Conservation (phyloP, 2,113 vertebrate genomes). For the Cariama cristata region DNA sequence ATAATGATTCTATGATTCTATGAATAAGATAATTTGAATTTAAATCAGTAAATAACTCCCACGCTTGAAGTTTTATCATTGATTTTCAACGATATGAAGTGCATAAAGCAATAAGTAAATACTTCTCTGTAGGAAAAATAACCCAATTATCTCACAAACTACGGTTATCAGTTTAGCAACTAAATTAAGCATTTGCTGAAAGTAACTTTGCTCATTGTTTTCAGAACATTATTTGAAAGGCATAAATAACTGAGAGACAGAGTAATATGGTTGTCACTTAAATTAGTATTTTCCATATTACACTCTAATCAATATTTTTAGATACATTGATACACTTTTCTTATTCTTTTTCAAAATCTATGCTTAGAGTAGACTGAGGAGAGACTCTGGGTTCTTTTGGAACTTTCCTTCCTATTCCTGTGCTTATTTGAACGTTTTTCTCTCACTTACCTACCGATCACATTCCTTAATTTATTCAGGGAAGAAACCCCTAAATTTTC, state of each 20-base stretch:
- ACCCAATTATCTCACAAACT: background rate
- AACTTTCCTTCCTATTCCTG: background rate
- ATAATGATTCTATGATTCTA: too few relatives aligned
- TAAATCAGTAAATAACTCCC: background rate
- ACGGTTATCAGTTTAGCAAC: constrained; percentile 4
- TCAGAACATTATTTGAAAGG: constrained; percentile 21
- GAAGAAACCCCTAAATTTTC: constrained; percentile 5
- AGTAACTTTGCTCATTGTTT: constrained; percentile 7
- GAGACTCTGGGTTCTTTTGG: background rate
- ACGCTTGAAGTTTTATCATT: background rate
- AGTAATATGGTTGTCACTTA: background rate
- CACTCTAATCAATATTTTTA: constrained; percentile 4
- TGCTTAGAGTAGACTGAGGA: background rate
- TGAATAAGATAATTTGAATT: background rate
- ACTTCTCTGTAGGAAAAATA: constrained; percentile 12
- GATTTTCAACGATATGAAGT: background rate
- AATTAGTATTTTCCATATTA: background rate
- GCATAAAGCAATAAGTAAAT: background rate
- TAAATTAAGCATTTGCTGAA: constrained; percentile 34
- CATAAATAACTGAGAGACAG: background rate
- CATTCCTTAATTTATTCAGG: background rate
- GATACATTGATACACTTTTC: background rate
- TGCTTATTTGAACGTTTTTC: background rate
- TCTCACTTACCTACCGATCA: background rate
- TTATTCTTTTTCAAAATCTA: background rate